phyloP scores from a whole-genome alignment of 1,140 invertebrate genomes.

The Drosophila mojavensis region DNA sequence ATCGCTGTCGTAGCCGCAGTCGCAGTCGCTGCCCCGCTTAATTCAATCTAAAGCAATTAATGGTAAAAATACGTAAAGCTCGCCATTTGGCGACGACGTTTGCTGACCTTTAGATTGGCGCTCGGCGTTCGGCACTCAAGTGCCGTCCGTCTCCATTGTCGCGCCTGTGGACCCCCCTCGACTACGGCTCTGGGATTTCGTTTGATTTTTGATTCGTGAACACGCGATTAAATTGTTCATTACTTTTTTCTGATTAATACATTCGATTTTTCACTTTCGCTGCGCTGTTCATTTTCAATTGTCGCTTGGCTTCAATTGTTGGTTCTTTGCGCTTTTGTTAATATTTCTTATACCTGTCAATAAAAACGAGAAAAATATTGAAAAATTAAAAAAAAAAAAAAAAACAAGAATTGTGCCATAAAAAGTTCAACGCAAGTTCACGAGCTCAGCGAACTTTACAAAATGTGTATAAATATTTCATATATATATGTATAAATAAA shows the following conservation, averaged over 20 bases:
- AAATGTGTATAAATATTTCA: not conserved
- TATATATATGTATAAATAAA: constrained; percentile 33
- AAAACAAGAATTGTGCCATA: constrained; percentile 52
- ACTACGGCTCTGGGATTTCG: constrained; percentile 6
- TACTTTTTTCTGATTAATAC: not conserved
- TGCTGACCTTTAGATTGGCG: constrained; percentile 62
- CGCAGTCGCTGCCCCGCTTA: constrained; percentile 42
- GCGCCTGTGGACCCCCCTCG: not conserved
- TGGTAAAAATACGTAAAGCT: constrained; percentile 43
- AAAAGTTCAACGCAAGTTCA: constrained; percentile 68
- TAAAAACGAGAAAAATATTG: constrained; percentile 37
- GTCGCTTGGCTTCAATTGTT: not conserved
- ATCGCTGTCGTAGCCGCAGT: constrained; percentile 7
- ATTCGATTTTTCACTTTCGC: constrained; percentile 69
- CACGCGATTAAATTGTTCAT: no score
- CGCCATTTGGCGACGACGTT: constrained; percentile 47
- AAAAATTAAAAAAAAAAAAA: not conserved
- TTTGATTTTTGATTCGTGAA: constrained; percentile 59
- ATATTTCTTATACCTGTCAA: constrained; percentile 21
- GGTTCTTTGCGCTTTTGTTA: not conserved
- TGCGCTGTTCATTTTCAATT: constrained; percentile 35
- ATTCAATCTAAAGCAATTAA: constrained; percentile 83
- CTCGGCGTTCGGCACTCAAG: not conserved
- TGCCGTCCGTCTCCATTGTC: not conserved
- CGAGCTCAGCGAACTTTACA: constrained; percentile 42